Conservation (phyloP, 2,113 vertebrate species). For the Hyperopisus bebe region DNA sequence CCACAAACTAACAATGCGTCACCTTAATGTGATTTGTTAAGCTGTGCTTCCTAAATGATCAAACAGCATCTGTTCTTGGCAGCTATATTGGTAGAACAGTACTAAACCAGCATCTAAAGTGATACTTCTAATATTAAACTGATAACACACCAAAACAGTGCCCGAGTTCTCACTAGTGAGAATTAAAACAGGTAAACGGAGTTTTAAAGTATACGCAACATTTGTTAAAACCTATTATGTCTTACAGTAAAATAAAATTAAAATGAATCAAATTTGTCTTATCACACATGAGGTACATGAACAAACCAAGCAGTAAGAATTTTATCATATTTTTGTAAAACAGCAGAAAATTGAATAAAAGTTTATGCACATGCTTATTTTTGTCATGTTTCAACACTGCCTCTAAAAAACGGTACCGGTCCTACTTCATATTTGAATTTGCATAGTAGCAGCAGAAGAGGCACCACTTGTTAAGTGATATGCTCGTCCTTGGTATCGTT, state of each 20-base stretch:
- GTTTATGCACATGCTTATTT: neutral
- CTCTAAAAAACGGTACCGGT: neutral
- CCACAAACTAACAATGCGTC: neutral
- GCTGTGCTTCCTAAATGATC: neutral
- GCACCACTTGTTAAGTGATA: neutral
- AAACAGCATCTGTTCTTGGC: neutral
- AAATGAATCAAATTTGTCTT: neutral
- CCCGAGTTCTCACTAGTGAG: neutral
- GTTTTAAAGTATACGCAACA: neutral
- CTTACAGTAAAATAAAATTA: neutral
- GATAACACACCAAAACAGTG: neutral
- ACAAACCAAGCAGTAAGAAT: neutral
- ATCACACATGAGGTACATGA: neutral
- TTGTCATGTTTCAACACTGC: neutral
- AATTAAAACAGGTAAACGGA: neutral
- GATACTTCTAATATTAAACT: neutral
- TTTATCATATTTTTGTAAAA: slow-evolving; percentile 8
- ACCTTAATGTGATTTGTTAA: neutral
- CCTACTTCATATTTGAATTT: neutral
- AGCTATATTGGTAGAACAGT: neutral
- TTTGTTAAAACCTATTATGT: neutral
- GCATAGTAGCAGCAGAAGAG: neutral
- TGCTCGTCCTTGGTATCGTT: neutral
- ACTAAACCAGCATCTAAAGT: neutral
- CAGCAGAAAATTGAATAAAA: neutral